Evolutionary conservation across 2,797 vertebrate species (phyloP).

Genomic region (Lagodon rhomboides): DNA sequence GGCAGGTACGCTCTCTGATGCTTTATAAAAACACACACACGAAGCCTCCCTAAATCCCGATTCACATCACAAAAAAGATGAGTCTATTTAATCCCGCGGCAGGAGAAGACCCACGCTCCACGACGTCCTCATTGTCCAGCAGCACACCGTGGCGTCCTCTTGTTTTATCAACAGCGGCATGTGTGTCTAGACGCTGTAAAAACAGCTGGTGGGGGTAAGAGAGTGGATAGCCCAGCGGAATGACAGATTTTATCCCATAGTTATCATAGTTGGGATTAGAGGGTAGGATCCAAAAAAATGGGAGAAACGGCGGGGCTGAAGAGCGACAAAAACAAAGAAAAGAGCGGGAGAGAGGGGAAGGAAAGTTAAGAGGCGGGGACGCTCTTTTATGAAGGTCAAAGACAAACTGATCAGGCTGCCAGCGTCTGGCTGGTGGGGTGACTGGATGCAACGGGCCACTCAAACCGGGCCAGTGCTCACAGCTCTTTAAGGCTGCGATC

Average conservation of each 20-base stretch:
- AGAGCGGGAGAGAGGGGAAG: constrained; percentile 36
- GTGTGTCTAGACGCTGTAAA: constrained; percentile 85
- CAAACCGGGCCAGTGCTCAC: constrained; percentile 30
- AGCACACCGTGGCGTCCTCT: constrained; percentile 52
- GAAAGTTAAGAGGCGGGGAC: constrained; percentile 1
- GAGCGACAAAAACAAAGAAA: constrained; percentile 57
- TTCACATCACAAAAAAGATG: constrained; percentile 30
- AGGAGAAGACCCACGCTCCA: constrained; percentile 54
- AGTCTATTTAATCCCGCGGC: constrained; percentile 38
- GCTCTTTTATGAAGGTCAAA: constrained; percentile 32
- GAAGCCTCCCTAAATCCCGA: constrained; percentile 16
- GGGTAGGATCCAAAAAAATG: constrained; percentile 60
- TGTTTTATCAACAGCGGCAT: constrained; percentile 75
- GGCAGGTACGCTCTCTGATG: background rate
- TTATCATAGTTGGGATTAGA: constrained; percentile 78
- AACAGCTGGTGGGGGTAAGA: constrained; percentile 73
- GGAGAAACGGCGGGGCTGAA: constrained; percentile 42
- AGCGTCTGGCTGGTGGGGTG: constrained; percentile 19
- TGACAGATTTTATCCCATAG: constrained; percentile 72
- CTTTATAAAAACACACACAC: constrained; percentile 1
- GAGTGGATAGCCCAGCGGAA: constrained; percentile 62
- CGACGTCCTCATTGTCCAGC: constrained; percentile 65
- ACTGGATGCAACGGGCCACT: constrained; percentile 11
- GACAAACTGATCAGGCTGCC: constrained; percentile 32
- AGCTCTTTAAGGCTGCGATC: constrained; percentile 46